Evolutionary conservation across 2,888 invertebrate species (phyloP).

Genomic region (Meteorus colon): DNA sequence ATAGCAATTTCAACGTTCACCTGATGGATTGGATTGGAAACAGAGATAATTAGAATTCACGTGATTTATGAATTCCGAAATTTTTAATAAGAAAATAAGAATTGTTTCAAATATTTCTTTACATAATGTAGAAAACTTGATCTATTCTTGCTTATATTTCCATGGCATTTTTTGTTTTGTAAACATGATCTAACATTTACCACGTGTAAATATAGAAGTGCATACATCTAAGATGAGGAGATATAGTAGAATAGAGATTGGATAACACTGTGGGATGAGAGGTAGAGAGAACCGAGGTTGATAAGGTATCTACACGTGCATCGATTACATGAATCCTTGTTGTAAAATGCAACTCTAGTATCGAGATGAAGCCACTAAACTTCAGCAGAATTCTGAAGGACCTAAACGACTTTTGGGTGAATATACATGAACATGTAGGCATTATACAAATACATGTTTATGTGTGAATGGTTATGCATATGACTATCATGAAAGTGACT

Average conservation of each 20-base stretch:
- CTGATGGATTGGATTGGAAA: too few species aligned
- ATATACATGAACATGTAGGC: not conserved
- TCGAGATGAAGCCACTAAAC: conserved; percentile 18
- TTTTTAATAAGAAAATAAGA: too few species aligned
- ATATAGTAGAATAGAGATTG: not conserved
- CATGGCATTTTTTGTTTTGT: too few species aligned
- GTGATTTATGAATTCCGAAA: too few species aligned
- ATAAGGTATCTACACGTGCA: conserved; percentile 27
- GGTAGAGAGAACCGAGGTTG: not conserved
- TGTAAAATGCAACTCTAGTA: conserved; percentile 3
- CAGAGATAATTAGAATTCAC: too few species aligned
- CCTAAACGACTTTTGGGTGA: not conserved
- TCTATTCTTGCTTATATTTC: too few species aligned
- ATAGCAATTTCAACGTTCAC: too few species aligned
- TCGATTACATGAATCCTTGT: conserved; percentile 20
- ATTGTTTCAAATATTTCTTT: too few species aligned
- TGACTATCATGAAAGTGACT: not conserved
- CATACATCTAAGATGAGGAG: not conserved
- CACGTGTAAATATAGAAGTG: too few species aligned
- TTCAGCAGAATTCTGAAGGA: conserved; percentile 19
- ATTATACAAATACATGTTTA: not conserved
- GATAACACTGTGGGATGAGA: too few species aligned
- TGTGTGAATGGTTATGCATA: not conserved
- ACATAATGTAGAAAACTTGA: too few species aligned
- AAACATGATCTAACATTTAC: too few species aligned